phyloP scores from a whole-genome alignment of 1,140 invertebrate species.

The Armadillidium nasatum region DNA sequence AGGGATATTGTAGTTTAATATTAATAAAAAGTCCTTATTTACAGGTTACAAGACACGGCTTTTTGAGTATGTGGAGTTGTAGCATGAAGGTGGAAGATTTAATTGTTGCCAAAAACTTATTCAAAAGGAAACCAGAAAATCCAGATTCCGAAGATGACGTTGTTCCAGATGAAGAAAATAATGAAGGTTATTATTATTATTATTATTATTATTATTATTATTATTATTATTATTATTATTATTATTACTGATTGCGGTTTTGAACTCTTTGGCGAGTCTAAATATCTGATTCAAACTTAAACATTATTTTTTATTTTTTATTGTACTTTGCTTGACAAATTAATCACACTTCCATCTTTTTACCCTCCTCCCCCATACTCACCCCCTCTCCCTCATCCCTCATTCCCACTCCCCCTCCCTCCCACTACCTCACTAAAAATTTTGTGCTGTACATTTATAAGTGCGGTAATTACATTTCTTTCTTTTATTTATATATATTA shows the following conservation, averaged over 20 bases:
- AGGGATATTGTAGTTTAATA: too few species aligned
- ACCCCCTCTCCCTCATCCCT: not conserved
- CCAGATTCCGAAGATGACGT: not conserved
- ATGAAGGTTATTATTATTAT: not conserved
- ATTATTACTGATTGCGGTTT: constrained; percentile 19
- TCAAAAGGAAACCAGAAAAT: not conserved
- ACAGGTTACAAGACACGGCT: not conserved
- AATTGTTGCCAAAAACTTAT: not conserved
- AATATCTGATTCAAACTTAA: too few species aligned
- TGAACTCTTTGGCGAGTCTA: too few species aligned
- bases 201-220: not conserved
- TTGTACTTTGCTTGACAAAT: too few species aligned
- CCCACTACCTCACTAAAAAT: too few species aligned
- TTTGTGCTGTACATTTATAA: too few species aligned
- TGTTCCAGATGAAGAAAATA: not conserved
- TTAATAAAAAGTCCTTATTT: too few species aligned
- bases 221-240: not conserved
- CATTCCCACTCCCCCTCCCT: too few species aligned
- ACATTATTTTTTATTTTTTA: too few species aligned
- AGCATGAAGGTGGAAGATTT: not conserved
- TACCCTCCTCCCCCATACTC: too few species aligned
- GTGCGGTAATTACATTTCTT: constrained; percentile 19
- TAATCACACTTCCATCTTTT: too few species aligned
- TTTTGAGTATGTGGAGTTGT: not conserved
- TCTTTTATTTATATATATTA: too few species aligned